Percentiles rank a stretch among this genome's conserved stretches.
These are phyloP conservation scores for Fratercula arctica DNA, from an alignment of 2,797 vertebrate species.

Conservation along the genomic window DNA sequence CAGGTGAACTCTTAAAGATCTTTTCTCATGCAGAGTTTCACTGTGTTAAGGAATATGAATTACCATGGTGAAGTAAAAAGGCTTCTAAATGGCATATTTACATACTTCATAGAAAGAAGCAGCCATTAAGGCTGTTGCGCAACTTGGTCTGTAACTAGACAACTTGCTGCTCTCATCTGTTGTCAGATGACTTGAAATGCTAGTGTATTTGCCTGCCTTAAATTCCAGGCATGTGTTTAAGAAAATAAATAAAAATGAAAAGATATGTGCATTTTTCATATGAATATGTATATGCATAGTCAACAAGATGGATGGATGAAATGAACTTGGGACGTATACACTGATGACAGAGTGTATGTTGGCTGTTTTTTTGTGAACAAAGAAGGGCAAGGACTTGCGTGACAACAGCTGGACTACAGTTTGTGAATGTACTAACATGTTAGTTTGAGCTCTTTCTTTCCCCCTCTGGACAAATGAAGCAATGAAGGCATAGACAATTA, in stretches of 20 bases:
- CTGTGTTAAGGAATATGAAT: conserved; percentile 1
- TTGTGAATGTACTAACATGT: not conserved
- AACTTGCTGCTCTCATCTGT: conserved; percentile 10
- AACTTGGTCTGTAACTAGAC: not conserved
- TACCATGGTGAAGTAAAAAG: conserved; percentile 8
- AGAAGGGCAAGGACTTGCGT: not conserved
- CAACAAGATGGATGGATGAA: not conserved
- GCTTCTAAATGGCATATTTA: not conserved
- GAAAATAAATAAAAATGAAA: not conserved
- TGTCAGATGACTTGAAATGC: not conserved
- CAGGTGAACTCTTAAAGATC: conserved; percentile 32
- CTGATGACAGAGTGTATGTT: not conserved
- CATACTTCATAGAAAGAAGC: not conserved
- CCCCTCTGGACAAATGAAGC: not conserved
- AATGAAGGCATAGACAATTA: not conserved
- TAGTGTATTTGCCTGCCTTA: not conserved
- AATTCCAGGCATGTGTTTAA: not conserved
- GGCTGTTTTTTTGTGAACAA: not conserved
- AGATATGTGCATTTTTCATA: not conserved
- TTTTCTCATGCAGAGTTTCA: conserved; percentile 23
- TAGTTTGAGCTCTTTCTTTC: not conserved
- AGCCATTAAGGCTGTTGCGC: conserved; percentile 9
- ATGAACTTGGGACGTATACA: not conserved
- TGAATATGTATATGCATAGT: not conserved
- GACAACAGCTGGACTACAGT: not conserved